Base-by-base conservation (phyloP, 2,888 invertebrate species). In the Ischnus inquisitorius region DNA sequence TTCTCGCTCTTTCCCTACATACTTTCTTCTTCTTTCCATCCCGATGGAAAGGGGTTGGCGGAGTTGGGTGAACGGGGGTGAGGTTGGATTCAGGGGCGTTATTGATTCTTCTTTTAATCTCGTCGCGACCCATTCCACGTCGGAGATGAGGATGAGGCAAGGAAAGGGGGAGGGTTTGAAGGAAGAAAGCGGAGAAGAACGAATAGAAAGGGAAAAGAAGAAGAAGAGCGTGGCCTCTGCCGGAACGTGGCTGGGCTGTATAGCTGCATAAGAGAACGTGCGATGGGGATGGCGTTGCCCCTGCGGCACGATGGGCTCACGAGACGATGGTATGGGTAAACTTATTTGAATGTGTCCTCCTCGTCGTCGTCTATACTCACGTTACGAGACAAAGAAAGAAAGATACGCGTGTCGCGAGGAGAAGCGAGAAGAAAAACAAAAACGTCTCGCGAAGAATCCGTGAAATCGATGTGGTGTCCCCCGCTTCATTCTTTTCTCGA, bases 21-120 rank as follows among this genome's bases (percentile, higher is more conserved):
- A 54, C 57, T 69, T 14, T 39, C 28, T 78, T 68, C 68, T 57
- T 71, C 51, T 54, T 79, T 64, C 71, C 65, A 64, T 67, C 25
- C 46, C 48, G 22, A 14, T 8, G 41, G 41, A 60, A 75, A 48
- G 64, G 68, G 67, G 71, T 28, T 46, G 28, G 65, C 28, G 48
- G 88, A 86, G 85, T 82, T 77, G 86, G 72, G 77, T 82, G 87
- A 86, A 75, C 75, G 84, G 85, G 86, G 77, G 67, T 78, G 74
- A 78, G 62, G 72, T 85, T 85, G 89, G 84, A 72, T 79, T 78
- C 83, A 78, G 87, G 89, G 89, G 88, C 87, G 88, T 92, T 92
- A 92, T 92, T 93, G 92, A 92, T 93, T 93, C 92, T 92, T 93
- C 92, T 93, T 93, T 93, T 93, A 92, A 93, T 92, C 92, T 92